Conservation (phyloP, 1,140 invertebrate species). For the Plutomurus gul region DNA sequence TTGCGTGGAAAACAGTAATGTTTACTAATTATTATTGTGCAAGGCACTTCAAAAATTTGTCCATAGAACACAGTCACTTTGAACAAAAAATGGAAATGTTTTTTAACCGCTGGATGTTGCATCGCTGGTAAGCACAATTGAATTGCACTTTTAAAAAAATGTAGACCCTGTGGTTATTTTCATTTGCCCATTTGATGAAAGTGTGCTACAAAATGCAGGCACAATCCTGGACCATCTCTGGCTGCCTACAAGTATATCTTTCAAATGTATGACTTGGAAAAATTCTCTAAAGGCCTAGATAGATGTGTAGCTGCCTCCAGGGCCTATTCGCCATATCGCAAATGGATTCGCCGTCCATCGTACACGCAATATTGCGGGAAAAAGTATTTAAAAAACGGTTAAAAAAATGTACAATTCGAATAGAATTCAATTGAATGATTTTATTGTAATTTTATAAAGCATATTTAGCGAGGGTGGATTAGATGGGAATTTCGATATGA, state of each 20-base stretch:
- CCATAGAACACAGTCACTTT: not conserved
- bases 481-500: not conserved
- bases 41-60: slow-evolving; percentile 1
- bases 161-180: not conserved
- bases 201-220: too few relatives aligned
- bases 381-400: not conserved
- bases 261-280: slow-evolving; percentile 32
- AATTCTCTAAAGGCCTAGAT: slow-evolving; percentile 24
- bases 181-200: too few relatives aligned
- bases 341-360: slow-evolving; percentile 37
- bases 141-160: not conserved
- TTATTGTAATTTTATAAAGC: not conserved
- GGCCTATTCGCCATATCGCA: slow-evolving; percentile 18
- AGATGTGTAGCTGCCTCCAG: slow-evolving; percentile 38
- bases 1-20: slow-evolving; percentile 38
- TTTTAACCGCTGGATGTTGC: slow-evolving; percentile 38
- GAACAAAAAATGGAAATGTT: slow-evolving; percentile 43
- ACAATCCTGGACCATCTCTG: slow-evolving; percentile 26
- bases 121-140: slow-evolving; percentile 26
- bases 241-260: slow-evolving; percentile 31
- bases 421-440: not conserved
- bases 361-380: not conserved
- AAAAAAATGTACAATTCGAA: not conserved
- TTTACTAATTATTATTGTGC: slow-evolving; percentile 45
- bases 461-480: not conserved